These are phyloP conservation scores for Frankliniella intonsa DNA, from an alignment of 2,888 invertebrate species.

Conservation along the genomic window DNA sequence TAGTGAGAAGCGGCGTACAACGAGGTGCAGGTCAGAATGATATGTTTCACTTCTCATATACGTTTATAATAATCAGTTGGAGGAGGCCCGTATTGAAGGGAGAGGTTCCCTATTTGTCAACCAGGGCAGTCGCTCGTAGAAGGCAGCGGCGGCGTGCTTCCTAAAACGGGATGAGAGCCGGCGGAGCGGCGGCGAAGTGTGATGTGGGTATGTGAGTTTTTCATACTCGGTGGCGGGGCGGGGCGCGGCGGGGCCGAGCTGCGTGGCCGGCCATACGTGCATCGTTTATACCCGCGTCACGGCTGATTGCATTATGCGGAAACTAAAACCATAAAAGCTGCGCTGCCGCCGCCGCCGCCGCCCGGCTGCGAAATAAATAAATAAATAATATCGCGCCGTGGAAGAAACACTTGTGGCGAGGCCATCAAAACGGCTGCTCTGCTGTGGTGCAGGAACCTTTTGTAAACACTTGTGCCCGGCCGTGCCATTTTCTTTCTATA, in stretches of 20 bases:
- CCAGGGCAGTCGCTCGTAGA: too few species aligned
- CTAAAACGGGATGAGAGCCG: too few species aligned
- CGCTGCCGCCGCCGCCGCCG: not conserved
- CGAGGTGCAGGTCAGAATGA: too few species aligned
- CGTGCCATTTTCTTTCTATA: not conserved
- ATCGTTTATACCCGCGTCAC: not conserved
- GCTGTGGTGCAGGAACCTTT: not conserved
- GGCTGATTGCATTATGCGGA: conserved; percentile 18
- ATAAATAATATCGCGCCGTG: not conserved
- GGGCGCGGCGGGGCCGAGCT: not conserved
- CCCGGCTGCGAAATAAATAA: conserved; percentile 2
- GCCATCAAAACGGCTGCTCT: not conserved
- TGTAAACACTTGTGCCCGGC: not conserved
- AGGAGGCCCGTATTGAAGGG: too few species aligned
- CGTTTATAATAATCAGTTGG: not conserved
- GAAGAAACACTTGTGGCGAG: not conserved
- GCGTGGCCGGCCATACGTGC: conserved; percentile 4
- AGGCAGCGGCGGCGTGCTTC: too few species aligned
- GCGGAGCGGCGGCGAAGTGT: too few species aligned
- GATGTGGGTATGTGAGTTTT: not conserved
- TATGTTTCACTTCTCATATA: not conserved
- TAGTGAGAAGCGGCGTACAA: too few species aligned
- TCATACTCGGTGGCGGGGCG: not conserved
- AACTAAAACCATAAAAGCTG: not conserved
- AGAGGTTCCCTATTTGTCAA: too few species aligned